Evolutionary conservation across 2,797 vertebrate species (phyloP).

Genomic region (Ctenochaetus hawaiiensis): DNA sequence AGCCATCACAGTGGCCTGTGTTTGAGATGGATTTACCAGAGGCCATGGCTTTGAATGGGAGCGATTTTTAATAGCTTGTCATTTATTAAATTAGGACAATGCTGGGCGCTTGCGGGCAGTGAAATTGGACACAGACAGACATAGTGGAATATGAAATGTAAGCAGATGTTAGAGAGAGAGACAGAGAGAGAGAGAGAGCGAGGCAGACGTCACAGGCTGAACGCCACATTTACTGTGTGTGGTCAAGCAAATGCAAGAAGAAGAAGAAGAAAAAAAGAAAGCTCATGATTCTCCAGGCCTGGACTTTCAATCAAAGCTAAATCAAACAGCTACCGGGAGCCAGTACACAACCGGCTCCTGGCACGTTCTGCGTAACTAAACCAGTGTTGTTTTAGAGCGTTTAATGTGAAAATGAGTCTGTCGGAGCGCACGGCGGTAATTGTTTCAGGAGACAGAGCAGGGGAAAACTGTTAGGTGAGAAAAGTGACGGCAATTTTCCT

Average conservation of each 20-base stretch:
- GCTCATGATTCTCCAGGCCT: slow-evolving; percentile 64
- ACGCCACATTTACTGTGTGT: slow-evolving; percentile 80
- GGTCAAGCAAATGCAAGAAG: slow-evolving; percentile 62
- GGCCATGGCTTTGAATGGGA: slow-evolving; percentile 74
- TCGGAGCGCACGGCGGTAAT: slow-evolving; percentile 52
- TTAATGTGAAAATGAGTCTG: slow-evolving; percentile 70
- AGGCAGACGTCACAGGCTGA: slow-evolving; percentile 70
- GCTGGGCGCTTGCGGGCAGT: slow-evolving; percentile 75
- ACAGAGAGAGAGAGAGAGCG: slow-evolving; percentile 52
- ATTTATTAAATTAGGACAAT: slow-evolving; percentile 86
- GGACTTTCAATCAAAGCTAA: slow-evolving; percentile 77
- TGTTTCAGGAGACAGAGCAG: slow-evolving; percentile 64
- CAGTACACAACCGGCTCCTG: slow-evolving; percentile 32
- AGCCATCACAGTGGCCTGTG: slow-evolving; percentile 68
- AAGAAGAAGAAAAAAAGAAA: slow-evolving; percentile 1
- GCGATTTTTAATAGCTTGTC: slow-evolving; percentile 83
- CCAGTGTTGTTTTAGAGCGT: slow-evolving; percentile 48
- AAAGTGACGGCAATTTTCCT: slow-evolving; percentile 66
- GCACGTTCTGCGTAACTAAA: slow-evolving; percentile 32
- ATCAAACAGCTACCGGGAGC: slow-evolving; percentile 42
- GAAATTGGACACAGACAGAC: slow-evolving; percentile 81
- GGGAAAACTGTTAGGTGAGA: slow-evolving; percentile 63
- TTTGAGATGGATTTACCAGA: slow-evolving; percentile 80
- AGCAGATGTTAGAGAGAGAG: slow-evolving; percentile 78
- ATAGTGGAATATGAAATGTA: slow-evolving; percentile 81